Base-by-base conservation (phyloP, 2,888 invertebrate species). In the Platerodrilus igneus region DNA sequence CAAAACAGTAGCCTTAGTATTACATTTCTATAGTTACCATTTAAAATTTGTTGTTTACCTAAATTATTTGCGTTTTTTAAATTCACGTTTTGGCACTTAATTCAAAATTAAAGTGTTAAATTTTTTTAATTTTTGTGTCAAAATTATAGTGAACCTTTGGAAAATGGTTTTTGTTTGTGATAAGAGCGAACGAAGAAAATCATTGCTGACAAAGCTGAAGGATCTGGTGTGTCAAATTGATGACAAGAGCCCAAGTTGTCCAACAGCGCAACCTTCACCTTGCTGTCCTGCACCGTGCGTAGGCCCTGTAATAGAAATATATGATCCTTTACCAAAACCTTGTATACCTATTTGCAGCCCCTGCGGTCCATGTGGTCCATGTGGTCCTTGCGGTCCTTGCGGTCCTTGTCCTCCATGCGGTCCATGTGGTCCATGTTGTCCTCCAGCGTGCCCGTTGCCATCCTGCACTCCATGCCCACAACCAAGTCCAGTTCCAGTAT, bases 311-410 rank as follows among this genome's bases (percentile, higher is more conserved):
- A 50, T 76, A 69, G 44, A 76, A 73, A 52, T 77, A 68, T 42
- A 71, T 64, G 67, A 76, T 72, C 65, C 70, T 67, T 46, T 74
- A 47, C 75, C 73, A 57, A 75, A 72, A 60, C 73, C 76, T 2
- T 76, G 76, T 51, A 70, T 76, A 4, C 73, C 74, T 56, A 75
- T 74, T 62, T 72, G 73, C 60, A 72, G 71, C 68, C 73, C 14
- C 66, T 70, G 22, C 52, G 60, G 30, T 68, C 72, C 55, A 66
- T 73, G 26, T 70, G 72, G 7, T 35, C 37, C 55, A 4, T 73
- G 73, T 51, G 61, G 31, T 22, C 67, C 49, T 2, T 67, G 69
- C 5, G 70, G 64, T 45, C 70, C 65, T 31, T 15, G 39, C 69
- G 70, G 71, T 17, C 70, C 71, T n/a, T 38, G 40, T 16, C 36